Evolutionary conservation across 1,140 invertebrate genomes (phyloP).

Genomic region (Drosophila watanabei): DNA sequence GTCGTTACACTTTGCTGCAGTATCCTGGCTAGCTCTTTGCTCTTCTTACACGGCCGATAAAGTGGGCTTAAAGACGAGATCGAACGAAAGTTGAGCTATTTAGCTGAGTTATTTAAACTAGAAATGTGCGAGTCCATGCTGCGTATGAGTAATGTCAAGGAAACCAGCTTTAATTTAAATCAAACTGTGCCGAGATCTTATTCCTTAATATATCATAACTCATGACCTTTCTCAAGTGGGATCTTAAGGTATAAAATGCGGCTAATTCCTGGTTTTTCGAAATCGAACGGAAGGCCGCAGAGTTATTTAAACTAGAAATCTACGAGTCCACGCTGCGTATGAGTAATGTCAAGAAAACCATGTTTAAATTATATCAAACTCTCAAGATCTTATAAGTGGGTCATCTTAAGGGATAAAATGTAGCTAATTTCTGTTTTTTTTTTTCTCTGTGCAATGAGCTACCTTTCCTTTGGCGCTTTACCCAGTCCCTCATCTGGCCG

Average conservation of each 20-base stretch:
- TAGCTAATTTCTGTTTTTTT: background rate
- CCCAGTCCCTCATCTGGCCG: conserved; percentile 18
- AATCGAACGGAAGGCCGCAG: background rate
- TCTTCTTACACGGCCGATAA: conserved; percentile 14
- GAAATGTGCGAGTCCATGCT: background rate
- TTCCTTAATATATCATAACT: background rate
- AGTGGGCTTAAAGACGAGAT: background rate
- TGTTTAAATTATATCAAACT: background rate
- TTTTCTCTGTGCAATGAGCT: conserved; percentile 13
- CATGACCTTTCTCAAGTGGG: background rate
- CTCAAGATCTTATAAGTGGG: background rate
- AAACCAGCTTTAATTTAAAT: background rate
- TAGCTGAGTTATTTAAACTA: background rate
- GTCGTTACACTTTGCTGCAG: conserved; percentile 50
- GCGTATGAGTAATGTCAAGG: conserved; percentile 4
- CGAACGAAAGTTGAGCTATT: background rate
- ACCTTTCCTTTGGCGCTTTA: conserved; percentile 30
- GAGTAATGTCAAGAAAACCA: background rate
- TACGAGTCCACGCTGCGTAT: background rate
- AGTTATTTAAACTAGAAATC: background rate
- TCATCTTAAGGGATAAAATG: background rate
- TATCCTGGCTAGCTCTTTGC: conserved; percentile 1
- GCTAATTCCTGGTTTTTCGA: background rate
- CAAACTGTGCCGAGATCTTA: background rate
- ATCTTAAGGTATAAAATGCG: background rate